These are phyloP conservation scores for Geococcyx californianus DNA, from an alignment of 2,113 vertebrate species.

Conservation along the genomic window DNA sequence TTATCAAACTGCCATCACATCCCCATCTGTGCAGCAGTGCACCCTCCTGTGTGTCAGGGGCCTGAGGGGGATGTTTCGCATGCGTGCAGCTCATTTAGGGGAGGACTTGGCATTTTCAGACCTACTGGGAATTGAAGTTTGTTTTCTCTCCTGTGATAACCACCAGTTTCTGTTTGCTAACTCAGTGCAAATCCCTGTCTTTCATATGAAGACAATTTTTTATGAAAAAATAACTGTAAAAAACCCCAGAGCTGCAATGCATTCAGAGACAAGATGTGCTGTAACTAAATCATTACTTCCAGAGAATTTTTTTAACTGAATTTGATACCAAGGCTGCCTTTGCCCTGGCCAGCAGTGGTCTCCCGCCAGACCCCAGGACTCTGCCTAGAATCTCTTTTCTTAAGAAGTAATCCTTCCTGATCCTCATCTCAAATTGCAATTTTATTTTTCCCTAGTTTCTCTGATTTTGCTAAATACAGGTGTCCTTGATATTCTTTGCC, in stretches of 20 bases:
- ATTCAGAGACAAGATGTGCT: not conserved
- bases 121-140: not conserved
- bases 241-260: not conserved
- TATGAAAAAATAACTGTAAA: not conserved
- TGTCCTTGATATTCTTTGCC: not conserved
- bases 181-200: not conserved
- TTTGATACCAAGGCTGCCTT: not conserved
- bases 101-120: not conserved
- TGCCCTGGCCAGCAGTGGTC: not conserved
- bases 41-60: not conserved
- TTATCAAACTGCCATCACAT: not conserved
- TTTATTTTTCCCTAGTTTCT: not conserved
- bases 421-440: not conserved
- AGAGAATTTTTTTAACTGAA: not conserved
- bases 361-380: not conserved
- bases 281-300: not conserved
- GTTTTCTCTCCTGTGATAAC: not conserved
- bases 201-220: not conserved
- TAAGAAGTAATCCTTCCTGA: slow-evolving; percentile 7
- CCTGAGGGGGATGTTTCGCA: not conserved
- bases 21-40: not conserved
- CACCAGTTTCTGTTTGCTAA: not conserved
- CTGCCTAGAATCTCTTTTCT: not conserved
- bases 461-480: not conserved
- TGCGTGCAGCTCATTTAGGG: not conserved